Evolutionary conservation across 2,888 invertebrate genomes (phyloP), one percentile per base, ranked within the genome.

Genomic region (Adelphocoris suturalis): DNA sequence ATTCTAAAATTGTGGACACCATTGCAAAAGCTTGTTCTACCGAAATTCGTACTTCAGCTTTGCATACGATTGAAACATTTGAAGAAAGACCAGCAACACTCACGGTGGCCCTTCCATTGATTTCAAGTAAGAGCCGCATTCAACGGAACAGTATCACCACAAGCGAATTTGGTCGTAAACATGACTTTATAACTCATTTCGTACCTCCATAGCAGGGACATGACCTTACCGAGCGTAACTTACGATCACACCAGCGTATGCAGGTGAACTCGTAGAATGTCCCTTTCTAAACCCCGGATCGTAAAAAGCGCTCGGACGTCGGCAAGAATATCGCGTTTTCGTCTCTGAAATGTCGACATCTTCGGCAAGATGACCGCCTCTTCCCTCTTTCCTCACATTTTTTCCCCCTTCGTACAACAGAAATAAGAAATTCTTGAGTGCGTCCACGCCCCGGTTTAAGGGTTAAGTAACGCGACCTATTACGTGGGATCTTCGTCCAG

Each of bases 391-490:
- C 68, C 13, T 27, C 68, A 68, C 68, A 27, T 57, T 37, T 37
- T 37, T 37, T 37, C 7, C 37, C 37, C 7, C 37, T 37, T 57
- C 57, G 57, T 57, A 57, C 16, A 57, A 57, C 16, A 57, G n/a
- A 57, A 57, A 57, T n/a, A n/a, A 57, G 57, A n/a, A 57, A n/a
- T 57, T n/a, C 57, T 16, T 57, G 16, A n/a, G 57, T n/a, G 57
- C 57, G n/a, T n/a, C 57, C 57, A 57, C 57, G 57, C 57, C 57
- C 57, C n/a, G 57, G 57, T 57, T 57, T 37, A 7, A n/a, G 57
- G 57, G 57, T 57, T 57, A 57, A 57, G 57, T 57, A 57, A 57
- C 57, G 57, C 57, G 57, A 57, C 57, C 57, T 57, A 57, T 57
- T 57, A 57, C 57, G 57, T 57, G 57, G 7, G n/a, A 57, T 57